Evolutionary conservation across 2,797 vertebrate species (phyloP), one percentile per base, ranked within the genome.

Genomic region (Malurus splendens): DNA sequence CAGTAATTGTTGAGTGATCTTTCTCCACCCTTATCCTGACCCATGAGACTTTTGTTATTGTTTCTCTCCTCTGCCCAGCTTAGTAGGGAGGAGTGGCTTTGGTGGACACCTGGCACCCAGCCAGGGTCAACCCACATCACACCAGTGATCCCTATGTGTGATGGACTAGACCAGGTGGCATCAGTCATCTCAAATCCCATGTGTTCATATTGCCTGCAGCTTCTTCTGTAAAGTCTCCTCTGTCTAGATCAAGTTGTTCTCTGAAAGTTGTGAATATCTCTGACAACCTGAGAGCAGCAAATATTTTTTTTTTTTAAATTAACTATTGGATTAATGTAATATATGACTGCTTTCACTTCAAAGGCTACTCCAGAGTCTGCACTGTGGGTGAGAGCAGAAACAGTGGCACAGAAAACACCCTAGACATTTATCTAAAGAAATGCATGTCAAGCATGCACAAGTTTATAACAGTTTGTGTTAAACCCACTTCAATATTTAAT

Each of bases 321-420:
- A 3, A 48, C 38, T 57, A 1, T 42, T 80, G 6, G 38, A 60
- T 80, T 77, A 0, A 7, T 45, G 33, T 33, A 80, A 42, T 12
- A 17, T 18, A 33, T 14, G 24, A 50, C 24, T 52, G 18, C 13
- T 73, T 82, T 66, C 33, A 60, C 36, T 73, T 56, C 68, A 67
- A 71, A 85, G 39, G 20, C n/a, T 36, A 38, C 55, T 67, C 41
- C 5, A 18, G n/a, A 48, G 24, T 28, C 33, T 74, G 24, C 42
- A 23, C 28, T 22, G 6, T 59, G n/a, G n/a, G n/a, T 2, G 18
- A 59, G 10, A n/a, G 2, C 24, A 79, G 27, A 36, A 93, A 76
- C 9, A 79, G 25, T 0, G 0, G 41, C 18, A 38, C 19, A 64
- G 59, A 36, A 75, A 23, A 1, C 27, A 16, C 2, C 5, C 10